Evolutionary conservation across 2,888 invertebrate genomes (phyloP).

Genomic region (Temnothorax unifasciatus): DNA sequence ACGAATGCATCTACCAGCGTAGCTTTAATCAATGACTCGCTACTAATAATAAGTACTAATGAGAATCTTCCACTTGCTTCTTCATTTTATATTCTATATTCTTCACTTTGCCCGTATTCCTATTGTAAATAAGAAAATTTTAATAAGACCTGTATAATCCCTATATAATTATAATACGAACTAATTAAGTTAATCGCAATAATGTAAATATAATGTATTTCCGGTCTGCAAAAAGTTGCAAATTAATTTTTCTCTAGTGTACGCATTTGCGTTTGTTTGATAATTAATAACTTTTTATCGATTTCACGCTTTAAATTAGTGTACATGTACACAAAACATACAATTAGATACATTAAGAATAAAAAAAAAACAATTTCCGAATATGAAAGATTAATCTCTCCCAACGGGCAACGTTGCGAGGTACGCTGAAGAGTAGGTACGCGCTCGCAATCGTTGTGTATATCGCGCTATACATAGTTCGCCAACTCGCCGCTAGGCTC

Average conservation of each 20-base stretch:
- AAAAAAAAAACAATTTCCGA: slow-evolving; percentile 2
- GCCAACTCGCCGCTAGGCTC: not conserved
- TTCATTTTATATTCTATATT: not conserved
- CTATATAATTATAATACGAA: not conserved
- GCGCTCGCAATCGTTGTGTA: not conserved
- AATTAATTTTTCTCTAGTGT: not conserved
- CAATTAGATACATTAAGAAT: not conserved
- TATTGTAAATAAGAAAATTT: not conserved
- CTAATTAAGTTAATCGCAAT: not conserved
- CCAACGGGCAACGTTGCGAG: not conserved
- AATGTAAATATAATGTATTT: not conserved
- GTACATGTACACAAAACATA: too few species aligned
- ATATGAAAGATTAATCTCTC: not conserved
- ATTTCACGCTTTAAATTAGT: not conserved
- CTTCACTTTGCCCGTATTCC: not conserved
- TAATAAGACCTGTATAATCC: not conserved
- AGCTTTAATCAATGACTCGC: not conserved
- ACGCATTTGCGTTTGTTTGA: not conserved
- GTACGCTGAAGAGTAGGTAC: too few species aligned
- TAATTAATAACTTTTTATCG: not conserved
- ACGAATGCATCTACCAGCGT: not conserved
- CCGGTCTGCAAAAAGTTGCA: not conserved
- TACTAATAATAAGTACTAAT: slow-evolving; percentile 24
- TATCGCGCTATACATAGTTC: not conserved
- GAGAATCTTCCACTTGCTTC: not conserved